These are phyloP conservation scores for Lycaena phlaeas DNA, from an alignment of 2,888 invertebrate genomes.

Conservation along the genomic window DNA sequence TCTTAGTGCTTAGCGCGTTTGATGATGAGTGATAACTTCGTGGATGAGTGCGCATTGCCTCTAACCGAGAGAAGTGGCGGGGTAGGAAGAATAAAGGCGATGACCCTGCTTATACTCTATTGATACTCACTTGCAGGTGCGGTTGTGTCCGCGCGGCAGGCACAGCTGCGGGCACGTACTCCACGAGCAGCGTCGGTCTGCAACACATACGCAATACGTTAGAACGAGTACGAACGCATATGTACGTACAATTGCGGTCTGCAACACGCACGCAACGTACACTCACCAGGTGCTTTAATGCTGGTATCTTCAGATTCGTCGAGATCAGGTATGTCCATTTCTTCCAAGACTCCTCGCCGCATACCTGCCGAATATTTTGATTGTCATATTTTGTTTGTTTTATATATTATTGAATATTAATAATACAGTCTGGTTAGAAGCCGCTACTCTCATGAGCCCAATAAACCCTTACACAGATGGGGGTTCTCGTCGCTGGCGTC, in stretches of 20 bases:
- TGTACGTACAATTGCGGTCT: no score
- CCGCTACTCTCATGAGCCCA: no score
- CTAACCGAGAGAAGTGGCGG: no score
- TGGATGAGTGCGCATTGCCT: no score
- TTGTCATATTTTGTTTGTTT: not conserved
- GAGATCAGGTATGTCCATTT: constrained; percentile 6
- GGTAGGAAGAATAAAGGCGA: no score
- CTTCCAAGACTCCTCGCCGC: constrained; percentile 3
- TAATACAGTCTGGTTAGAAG: no score
- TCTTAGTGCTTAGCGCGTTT: no score
- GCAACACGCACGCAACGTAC: no score
- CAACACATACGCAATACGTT: not conserved
- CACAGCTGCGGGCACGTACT: constrained; percentile 86
- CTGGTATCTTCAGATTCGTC: constrained; percentile 1
- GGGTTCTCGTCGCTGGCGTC: constrained; percentile 74
- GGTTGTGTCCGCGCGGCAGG: constrained; percentile 54
- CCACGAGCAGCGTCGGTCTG: constrained; percentile 71
- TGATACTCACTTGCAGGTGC: constrained; percentile 55
- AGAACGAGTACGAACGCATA: no score
- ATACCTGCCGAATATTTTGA: not conserved
- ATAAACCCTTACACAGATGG: constrained; percentile 29
- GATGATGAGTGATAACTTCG: no score
- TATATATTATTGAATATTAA: no score
- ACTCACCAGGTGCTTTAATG: constrained; percentile 1
- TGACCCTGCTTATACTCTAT: no score